Evolutionary conservation across 2,797 vertebrate genomes (phyloP).

Genomic region (Benthosema pterotum): DNA sequence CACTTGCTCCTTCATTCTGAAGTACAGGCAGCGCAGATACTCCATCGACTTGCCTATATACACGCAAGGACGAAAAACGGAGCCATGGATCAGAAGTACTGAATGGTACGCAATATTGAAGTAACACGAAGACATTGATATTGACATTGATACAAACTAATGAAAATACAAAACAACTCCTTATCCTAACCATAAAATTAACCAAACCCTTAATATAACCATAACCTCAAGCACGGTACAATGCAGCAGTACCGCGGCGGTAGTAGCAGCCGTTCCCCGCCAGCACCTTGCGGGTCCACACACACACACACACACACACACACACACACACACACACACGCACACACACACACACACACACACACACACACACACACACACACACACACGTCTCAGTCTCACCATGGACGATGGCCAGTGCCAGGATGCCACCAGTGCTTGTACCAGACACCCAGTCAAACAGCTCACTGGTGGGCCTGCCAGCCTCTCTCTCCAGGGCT

Average conservation of each 20-base stretch:
- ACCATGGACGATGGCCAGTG: constrained; percentile 92
- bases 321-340: constrained; percentile 4
- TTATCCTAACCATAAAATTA: too few relatives aligned
- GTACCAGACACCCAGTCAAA: constrained; percentile 97
- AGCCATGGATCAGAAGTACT: neutral
- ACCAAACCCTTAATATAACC: too few relatives aligned
- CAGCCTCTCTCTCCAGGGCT: constrained; percentile 89
- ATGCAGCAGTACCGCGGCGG: too few relatives aligned
- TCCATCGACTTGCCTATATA: constrained; percentile 96
- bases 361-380: neutral
- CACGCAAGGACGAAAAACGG: neutral
- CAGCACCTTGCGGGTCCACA: too few relatives aligned
- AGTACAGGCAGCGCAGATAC: constrained; percentile 95
- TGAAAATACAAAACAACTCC: neutral
- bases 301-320: neutral
- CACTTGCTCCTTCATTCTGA: constrained; percentile 97
- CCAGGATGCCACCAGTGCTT: constrained; percentile 96
- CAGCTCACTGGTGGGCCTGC: constrained; percentile 87
- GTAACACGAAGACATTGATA: too few relatives aligned
- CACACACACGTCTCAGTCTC: constrained; percentile 40
- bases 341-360: constrained; percentile 3
- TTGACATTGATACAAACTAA: too few relatives aligned
- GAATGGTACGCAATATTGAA: too few relatives aligned
- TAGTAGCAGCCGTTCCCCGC: too few relatives aligned
- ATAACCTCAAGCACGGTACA: too few relatives aligned